phyloP scores from a whole-genome alignment of 2,797 vertebrate species.

The Petrocephalus schoutedeni region DNA sequence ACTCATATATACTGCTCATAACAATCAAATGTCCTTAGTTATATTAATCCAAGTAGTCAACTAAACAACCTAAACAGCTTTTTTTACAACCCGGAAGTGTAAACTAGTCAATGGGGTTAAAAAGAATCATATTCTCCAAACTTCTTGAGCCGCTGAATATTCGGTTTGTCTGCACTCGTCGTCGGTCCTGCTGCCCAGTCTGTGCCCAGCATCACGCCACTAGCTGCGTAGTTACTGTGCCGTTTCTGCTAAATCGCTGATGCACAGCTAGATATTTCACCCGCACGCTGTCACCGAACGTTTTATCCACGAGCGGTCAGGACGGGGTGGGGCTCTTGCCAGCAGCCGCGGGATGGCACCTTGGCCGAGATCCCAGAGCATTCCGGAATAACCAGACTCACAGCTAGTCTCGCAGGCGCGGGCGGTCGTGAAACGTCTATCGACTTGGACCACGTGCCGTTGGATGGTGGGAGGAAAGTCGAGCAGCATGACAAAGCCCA shows the following conservation, averaged over 20 bases:
- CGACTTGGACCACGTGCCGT: background rate
- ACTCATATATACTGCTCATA: background rate
- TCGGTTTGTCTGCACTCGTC: background rate
- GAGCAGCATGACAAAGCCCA: background rate
- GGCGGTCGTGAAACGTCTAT: conserved; percentile 36
- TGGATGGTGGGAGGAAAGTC: background rate
- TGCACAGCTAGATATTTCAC: conserved; percentile 2
- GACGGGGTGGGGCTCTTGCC: background rate
- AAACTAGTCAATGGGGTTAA: background rate
- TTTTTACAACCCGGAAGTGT: background rate
- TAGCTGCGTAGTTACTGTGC: background rate
- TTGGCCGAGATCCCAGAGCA: background rate
- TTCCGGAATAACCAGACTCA: background rate
- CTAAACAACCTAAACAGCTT: too few species aligned
- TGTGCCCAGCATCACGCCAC: background rate
- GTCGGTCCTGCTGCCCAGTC: background rate
- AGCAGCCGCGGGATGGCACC: background rate
- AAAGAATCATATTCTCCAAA: background rate
- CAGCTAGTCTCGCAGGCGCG: conserved; percentile 24
- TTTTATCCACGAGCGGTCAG: background rate
- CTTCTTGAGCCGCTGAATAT: background rate
- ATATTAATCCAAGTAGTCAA: background rate
- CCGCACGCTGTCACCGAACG: background rate
- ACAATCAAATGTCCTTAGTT: background rate
- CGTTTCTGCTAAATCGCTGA: background rate